Evolutionary conservation across 2,888 invertebrate species (phyloP).

Genomic region (Flexamia atlantica): DNA sequence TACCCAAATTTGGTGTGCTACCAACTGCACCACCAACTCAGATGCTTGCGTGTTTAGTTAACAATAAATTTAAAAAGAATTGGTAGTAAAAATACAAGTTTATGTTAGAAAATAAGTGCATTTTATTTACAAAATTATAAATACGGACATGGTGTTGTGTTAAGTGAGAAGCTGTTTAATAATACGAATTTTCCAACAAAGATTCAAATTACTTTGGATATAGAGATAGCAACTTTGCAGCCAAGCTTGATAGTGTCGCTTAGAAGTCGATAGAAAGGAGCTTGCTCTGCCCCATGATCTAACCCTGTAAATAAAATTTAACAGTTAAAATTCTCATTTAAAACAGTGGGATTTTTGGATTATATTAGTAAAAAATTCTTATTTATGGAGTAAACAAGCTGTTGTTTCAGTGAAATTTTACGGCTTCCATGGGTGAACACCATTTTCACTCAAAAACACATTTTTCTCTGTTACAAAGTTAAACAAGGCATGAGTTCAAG

Average conservation of each 20-base stretch:
- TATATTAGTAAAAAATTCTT: no score
- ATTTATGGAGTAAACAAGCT: no score
- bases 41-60: no score
- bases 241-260: conserved; percentile 93
- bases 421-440: no score
- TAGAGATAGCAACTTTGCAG: conserved; percentile 94
- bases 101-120: neutral
- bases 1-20: no score
- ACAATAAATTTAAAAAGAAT: no score
- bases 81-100: neutral
- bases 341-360: no score
- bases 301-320: conserved; percentile 78
- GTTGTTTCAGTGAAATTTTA: no score
- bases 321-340: neutral
- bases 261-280: conserved; percentile 92
- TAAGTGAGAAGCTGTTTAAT: neutral
- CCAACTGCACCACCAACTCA: no score
- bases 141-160: neutral
- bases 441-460: no score
- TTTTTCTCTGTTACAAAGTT: no score
- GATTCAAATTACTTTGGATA: conserved; percentile 90
- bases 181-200: neutral
- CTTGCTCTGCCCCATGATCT: conserved; percentile 95
- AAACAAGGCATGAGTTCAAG: no score
- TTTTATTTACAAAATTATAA: conserved; percentile 37